These are phyloP conservation scores for Chaetorhynchus papuensis DNA, from an alignment of 2,113 vertebrate genomes.

Conservation along the genomic window DNA sequence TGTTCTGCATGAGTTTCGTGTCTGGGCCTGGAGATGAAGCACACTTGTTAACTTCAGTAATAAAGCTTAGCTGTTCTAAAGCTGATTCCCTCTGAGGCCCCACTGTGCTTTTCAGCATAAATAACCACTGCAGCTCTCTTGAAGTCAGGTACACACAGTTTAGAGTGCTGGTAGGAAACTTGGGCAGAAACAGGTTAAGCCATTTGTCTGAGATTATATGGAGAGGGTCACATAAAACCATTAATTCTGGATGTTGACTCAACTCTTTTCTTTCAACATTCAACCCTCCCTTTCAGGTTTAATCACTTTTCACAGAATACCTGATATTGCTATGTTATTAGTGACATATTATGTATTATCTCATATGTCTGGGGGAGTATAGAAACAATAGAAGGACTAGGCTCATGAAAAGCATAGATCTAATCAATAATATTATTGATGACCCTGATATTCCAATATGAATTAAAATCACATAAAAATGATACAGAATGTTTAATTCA, in stretches of 20 bases:
- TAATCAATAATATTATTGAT: neutral
- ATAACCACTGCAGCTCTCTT: neutral
- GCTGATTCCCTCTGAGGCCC: neutral
- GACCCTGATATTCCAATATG: neutral
- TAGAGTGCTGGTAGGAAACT: neutral
- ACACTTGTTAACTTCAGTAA: neutral
- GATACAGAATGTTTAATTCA: neutral
- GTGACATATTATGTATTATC: neutral
- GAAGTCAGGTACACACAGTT: neutral
- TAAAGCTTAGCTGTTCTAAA: neutral
- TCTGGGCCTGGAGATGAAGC: conserved; percentile 81
- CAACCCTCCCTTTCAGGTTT: neutral
- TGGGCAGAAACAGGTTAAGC: neutral
- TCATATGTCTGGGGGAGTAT: neutral
- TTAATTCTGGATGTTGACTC: neutral
- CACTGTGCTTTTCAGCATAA: neutral
- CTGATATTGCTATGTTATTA: neutral
- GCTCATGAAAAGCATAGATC: neutral
- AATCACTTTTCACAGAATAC: neutral
- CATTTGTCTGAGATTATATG: neutral
- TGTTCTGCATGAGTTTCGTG: conserved; percentile 96
- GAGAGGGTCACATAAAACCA: neutral
- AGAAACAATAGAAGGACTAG: neutral
- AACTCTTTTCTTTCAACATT: neutral
- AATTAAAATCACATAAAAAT: neutral